A percentile compares a stretch with the other conserved stretches of the same genome.
Evolutionary conservation across 2,797 vertebrate species (phyloP).

Genomic region (Oceanodroma leucorhoa): DNA sequence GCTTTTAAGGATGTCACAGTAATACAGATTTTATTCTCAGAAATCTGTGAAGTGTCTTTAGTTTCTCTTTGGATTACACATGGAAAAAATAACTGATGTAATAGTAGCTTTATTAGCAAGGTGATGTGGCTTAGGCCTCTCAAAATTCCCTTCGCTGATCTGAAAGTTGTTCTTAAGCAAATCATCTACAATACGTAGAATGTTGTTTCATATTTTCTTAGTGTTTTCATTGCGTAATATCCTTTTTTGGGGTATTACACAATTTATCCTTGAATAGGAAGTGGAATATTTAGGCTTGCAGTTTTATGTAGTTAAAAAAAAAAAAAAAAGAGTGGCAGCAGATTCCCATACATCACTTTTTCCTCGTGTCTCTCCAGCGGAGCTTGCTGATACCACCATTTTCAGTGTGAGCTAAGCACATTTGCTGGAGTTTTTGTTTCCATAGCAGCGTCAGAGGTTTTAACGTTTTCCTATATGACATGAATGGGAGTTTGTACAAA

Average conservation of each 20-base stretch:
- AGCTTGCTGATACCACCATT: not conserved
- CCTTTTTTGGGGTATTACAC: conserved; percentile 3
- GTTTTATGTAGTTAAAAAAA: not conserved
- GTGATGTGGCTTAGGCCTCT: conserved; percentile 1
- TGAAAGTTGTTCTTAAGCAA: not conserved
- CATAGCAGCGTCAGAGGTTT: not conserved
- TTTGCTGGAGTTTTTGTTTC: not conserved
- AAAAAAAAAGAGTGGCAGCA: not conserved
- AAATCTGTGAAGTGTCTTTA: not conserved
- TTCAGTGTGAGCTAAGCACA: not conserved
- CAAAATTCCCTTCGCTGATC: not conserved
- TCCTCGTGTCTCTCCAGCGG: not conserved
- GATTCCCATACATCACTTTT: not conserved
- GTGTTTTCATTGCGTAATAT: not conserved
- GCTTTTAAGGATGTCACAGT: not conserved
- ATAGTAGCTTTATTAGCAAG: not conserved
- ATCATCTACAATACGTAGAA: not conserved
- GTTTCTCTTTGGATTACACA: not conserved
- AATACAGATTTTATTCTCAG: not conserved
- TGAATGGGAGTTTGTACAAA: not conserved
- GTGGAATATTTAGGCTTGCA: conserved; percentile 37
- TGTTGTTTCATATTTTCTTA: conserved; percentile 17
- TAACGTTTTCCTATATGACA: not conserved
- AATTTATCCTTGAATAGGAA: conserved; percentile 31
- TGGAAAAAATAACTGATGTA: not conserved